Conservation (phyloP, 2,113 vertebrate species). For the Rousettus leschenaultii region DNA sequence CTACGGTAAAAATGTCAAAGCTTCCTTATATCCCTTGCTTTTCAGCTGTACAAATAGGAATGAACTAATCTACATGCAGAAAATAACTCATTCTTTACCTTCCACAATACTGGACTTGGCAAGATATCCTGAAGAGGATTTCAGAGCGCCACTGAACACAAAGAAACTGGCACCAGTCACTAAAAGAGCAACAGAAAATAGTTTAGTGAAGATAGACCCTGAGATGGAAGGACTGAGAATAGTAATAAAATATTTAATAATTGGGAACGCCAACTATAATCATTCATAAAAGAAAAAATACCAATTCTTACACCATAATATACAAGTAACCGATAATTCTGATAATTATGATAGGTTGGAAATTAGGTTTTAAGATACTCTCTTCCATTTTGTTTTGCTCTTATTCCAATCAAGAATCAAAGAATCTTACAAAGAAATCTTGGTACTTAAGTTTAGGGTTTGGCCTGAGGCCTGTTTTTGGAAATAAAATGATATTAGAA, state of each 20-base stretch:
- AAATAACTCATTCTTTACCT: conserved; percentile 85
- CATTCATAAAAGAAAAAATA: background rate
- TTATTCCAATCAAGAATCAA: conserved; percentile 26
- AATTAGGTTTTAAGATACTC: background rate
- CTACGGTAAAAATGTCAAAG: background rate
- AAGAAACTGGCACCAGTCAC: conserved; percentile 99
- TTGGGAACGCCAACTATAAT: background rate
- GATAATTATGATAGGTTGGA: background rate
- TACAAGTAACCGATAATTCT: background rate
- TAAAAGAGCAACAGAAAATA: conserved; percentile 78
- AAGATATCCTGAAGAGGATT: conserved; percentile 95
- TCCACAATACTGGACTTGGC: conserved; percentile 99
- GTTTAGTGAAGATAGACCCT: conserved; percentile 6
- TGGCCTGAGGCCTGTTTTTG: background rate
- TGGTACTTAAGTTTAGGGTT: background rate
- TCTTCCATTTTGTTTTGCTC: background rate
- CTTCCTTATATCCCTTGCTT: background rate
- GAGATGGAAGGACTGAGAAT: background rate
- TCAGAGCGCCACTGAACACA: conserved; percentile 98
- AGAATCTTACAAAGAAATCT: conserved; percentile 21
- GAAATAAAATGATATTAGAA: background rate
- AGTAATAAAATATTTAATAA: background rate
- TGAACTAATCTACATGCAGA: background rate
- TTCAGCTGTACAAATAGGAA: background rate
- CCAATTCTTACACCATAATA: background rate